Percentiles rank a stretch among this genome's conserved stretches.
These are phyloP conservation scores for Uria lomvia DNA, from an alignment of 2,113 vertebrate species.

Conservation along the genomic window DNA sequence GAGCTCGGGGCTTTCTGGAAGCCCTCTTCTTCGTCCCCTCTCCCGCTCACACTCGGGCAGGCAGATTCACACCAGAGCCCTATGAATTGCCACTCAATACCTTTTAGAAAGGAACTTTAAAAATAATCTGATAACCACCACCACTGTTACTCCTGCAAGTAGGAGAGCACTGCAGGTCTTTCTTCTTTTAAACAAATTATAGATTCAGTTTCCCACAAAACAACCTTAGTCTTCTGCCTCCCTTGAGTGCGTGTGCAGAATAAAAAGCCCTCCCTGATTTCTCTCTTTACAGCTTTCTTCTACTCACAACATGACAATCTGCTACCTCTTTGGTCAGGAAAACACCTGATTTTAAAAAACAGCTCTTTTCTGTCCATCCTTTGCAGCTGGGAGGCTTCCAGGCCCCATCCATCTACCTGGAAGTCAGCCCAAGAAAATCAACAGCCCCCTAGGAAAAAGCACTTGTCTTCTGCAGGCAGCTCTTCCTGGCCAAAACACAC, in stretches of 20 bases:
- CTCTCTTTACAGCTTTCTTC: neutral
- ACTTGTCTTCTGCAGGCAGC: fast-evolving
- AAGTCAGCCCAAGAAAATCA: neutral
- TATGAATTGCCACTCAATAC: neutral
- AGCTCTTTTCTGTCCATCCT: neutral
- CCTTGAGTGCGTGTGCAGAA: neutral
- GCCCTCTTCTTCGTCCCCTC: neutral
- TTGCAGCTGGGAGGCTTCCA: neutral
- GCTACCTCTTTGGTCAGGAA: neutral
- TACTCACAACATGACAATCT: neutral
- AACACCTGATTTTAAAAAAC: neutral
- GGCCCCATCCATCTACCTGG: neutral
- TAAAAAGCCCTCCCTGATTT: neutral
- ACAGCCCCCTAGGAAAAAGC: neutral
- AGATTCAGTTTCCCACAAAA: neutral
- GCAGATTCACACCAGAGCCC: neutral
- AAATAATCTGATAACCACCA: neutral
- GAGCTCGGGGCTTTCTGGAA: neutral
- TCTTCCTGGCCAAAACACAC: neutral
- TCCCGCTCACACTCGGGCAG: neutral
- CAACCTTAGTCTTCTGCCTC: neutral
- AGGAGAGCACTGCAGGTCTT: neutral
- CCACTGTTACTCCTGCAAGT: neutral
- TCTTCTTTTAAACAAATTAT: neutral
- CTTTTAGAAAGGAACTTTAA: neutral